Evolutionary conservation across 1,140 invertebrate species (phyloP), one percentile per base, ranked within the genome.

Genomic region (Drosophila navojoa): DNA sequence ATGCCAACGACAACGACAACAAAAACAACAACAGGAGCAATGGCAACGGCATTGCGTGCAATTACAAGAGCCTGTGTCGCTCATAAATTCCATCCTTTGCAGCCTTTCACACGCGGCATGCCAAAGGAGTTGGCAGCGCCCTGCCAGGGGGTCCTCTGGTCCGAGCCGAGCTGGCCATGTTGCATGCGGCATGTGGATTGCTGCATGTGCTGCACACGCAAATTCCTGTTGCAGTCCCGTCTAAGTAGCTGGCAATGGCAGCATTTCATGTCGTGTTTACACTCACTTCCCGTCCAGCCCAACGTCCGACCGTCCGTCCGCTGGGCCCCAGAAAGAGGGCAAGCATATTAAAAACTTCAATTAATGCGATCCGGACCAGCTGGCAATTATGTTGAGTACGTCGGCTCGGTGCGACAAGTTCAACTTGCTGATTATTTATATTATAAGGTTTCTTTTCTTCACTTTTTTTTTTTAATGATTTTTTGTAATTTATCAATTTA

Each of bases 241-340:
- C 47, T 71, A 86, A 85, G 77, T 85, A 79, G 68, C 73, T 71
- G 76, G 67, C 76, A 60, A 62, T 78, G 70, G 73, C 64, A 63
- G 53, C 76, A 77, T 87, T 89, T 86, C 84, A 89, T 87, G 82
- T 84, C 84, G 79, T 89, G 84, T 87, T 89, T 87, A 89, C 82
- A 86, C 82, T 87, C 79, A 86, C 81, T 87, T 86, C 75, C 71
- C 79, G 54, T 72, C 54, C 74, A 50, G 38, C 59, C 67, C 72
- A 53, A 25, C 58, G 32, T 35, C 47, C 10, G 25, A 19, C 13
- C 19, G 45, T 50, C 13, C 19, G 45, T 50, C 47, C 35, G 19
- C 15, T 5, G 16, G 11, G 10, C 11, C 19, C 19, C 47, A 45
- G 40, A 76, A 82, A 64, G 52, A 68, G 74, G 75, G 50, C 72